Evolutionary conservation across 2,888 invertebrate genomes (phyloP).

Genomic region (Hydrotaea diabolus): DNA sequence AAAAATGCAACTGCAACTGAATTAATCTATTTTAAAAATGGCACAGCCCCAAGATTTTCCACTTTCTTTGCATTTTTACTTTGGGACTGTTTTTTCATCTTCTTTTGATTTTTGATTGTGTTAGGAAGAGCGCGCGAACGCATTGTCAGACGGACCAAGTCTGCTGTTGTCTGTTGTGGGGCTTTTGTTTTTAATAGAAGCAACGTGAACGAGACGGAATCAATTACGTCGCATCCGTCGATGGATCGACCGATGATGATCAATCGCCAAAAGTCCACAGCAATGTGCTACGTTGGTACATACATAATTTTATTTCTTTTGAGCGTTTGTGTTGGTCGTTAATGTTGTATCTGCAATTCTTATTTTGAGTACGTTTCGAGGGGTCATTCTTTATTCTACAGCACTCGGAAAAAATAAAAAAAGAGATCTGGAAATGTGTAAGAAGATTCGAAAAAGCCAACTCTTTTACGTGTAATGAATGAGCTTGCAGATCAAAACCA

Average conservation of each 20-base stretch:
- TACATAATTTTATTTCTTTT: background rate
- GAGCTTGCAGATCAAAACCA: too few relatives aligned
- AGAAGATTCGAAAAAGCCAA: too few relatives aligned
- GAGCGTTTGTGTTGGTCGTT: background rate
- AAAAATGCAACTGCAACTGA: conserved; percentile 68
- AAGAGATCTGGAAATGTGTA: too few relatives aligned
- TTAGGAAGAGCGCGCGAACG: conserved; percentile 48
- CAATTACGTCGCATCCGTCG: background rate
- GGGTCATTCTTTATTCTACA: background rate
- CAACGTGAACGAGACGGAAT: conserved; percentile 13
- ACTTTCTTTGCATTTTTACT: conserved; percentile 18
- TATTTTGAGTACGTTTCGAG: conserved; percentile 30
- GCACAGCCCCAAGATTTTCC: conserved; percentile 75
- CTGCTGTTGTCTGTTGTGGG: too few relatives aligned
- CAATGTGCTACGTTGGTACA: conserved; percentile 26
- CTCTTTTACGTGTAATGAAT: too few relatives aligned
- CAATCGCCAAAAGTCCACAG: background rate
- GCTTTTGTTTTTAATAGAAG: background rate
- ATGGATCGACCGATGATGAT: conserved; percentile 42
- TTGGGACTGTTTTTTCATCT: background rate
- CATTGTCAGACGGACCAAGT: conserved; percentile 54
- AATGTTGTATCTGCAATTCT: conserved; percentile 22
- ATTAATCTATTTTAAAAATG: conserved; percentile 78
- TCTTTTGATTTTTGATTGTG: background rate
- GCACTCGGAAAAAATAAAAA: too few relatives aligned